Conservation (phyloP, 2,888 invertebrate species). For the Blera fallax region DNA sequence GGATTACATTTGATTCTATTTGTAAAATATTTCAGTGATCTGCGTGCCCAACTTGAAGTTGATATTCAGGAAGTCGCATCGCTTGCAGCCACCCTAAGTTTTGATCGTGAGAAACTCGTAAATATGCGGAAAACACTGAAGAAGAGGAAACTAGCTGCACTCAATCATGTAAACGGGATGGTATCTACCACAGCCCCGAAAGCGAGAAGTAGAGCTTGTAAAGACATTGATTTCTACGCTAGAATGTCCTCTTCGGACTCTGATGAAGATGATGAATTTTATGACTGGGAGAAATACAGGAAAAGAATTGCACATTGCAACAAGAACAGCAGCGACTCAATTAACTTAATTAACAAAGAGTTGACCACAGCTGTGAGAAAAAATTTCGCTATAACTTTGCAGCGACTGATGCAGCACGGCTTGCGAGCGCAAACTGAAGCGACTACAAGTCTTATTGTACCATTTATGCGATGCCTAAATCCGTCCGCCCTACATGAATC, state of each 20-base stretch:
- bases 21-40: constrained; percentile 88
- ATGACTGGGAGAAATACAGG: constrained; percentile 78
- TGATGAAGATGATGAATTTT: constrained; percentile 78
- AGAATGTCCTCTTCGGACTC: constrained; percentile 81
- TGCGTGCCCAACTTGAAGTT: constrained; percentile 93
- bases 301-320: constrained; percentile 76
- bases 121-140: constrained; percentile 77
- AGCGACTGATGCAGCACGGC: constrained; percentile 97
- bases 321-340: constrained; percentile 78
- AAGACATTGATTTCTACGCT: constrained; percentile 65
- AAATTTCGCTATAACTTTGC: constrained; percentile 93
- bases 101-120: constrained; percentile 78
- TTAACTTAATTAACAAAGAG: constrained; percentile 85
- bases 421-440: constrained; percentile 83
- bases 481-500: constrained; percentile 74
- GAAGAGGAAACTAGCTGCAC: constrained; percentile 83
- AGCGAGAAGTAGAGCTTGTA: constrained; percentile 32
- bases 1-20: constrained; percentile 60
- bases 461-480: constrained; percentile 91
- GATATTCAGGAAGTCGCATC: constrained; percentile 81
- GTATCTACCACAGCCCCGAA: constrained; percentile 72
- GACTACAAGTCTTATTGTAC: constrained; percentile 88
- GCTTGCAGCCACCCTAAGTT: constrained; percentile 79
- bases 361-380: constrained; percentile 94
- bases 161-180: constrained; percentile 74